Base-by-base conservation (phyloP, 2,888 invertebrate species). In the Erebia ligea region DNA sequence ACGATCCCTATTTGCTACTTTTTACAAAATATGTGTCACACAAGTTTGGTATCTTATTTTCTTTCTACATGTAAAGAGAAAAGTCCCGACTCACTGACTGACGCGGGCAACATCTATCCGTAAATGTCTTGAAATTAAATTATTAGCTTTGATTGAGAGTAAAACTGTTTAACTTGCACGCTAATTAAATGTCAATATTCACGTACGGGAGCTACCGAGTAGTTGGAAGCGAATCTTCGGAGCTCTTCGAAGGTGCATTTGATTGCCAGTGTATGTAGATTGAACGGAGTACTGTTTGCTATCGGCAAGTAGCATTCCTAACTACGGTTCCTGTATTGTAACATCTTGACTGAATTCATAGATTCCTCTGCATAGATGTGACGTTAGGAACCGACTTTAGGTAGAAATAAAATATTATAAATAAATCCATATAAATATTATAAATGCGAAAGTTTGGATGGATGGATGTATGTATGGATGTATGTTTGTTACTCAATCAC, bases 241-340 rank as follows among this genome's bases (percentile, higher is more conserved):
- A 48, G 48, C 8, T 62, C 62, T 48, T 48, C 62, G n/a, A n/a
- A 25, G 45, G 62, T 62, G 62, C 62, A 62, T 62, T 48, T 48
- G 48, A 62, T 69, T 65, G 54, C 52, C 52, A 52, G 59, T 68
- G 64, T 59, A 72, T 72, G 65, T 58, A 66, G 50, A 72, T 62
- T 65, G 69, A 66, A 62, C 71, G 56, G 45, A 52, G 64, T 48
- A 59, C 54, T 62, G 65, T 66, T 66, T 65, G 65, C 50, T 50
- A 13, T 21, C 15, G 40, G 15, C 61, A 62, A 61, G 69, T 66
- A 69, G 50, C 15, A 2, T 48, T 62, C 62, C 48, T 62, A 62
- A 62, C 62, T 21, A 62, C 48, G 54, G n/a, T 19, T 54, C 54
- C 3, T 19, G 54, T 10, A 54, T 54, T 54, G 54, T 54, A 45